phyloP scores from a whole-genome alignment of 2,113 vertebrate species.

The Lagopus muta region DNA sequence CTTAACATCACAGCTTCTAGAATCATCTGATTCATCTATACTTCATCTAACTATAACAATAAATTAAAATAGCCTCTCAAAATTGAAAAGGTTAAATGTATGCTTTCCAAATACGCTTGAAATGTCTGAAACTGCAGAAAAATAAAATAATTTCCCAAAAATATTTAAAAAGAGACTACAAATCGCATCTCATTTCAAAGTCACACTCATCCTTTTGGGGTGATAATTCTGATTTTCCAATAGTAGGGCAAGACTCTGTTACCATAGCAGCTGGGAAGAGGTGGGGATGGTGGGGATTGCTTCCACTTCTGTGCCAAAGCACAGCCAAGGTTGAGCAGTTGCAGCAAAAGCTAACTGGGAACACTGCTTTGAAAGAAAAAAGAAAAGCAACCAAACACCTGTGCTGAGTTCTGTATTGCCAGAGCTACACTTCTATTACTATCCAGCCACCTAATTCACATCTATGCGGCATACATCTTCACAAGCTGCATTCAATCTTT shows the following conservation, averaged over 20 bases:
- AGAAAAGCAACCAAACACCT: neutral
- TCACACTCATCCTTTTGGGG: neutral
- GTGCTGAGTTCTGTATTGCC: neutral
- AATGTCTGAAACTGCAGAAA: neutral
- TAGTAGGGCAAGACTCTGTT: constrained; percentile 16
- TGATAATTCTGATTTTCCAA: neutral
- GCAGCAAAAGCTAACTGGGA: constrained; percentile 36
- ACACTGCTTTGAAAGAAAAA: neutral
- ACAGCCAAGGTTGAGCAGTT: constrained; percentile 49
- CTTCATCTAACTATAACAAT: neutral
- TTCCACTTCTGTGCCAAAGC: constrained; percentile 48
- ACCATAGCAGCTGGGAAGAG: constrained; percentile 49
- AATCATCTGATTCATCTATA: neutral
- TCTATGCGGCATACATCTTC: neutral
- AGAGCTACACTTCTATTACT: neutral
- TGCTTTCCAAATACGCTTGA: neutral
- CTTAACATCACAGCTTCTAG: neutral
- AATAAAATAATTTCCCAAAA: neutral
- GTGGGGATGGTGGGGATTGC: constrained; percentile 31
- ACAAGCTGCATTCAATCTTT: neutral
- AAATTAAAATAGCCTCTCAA: neutral
- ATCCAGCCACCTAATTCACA: neutral
- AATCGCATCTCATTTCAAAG: neutral
- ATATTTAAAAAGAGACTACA: neutral
- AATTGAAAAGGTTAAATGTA: neutral